Base-by-base conservation (phyloP, 2,888 invertebrate genomes). In the Lordiphosa fenestrarum region DNA sequence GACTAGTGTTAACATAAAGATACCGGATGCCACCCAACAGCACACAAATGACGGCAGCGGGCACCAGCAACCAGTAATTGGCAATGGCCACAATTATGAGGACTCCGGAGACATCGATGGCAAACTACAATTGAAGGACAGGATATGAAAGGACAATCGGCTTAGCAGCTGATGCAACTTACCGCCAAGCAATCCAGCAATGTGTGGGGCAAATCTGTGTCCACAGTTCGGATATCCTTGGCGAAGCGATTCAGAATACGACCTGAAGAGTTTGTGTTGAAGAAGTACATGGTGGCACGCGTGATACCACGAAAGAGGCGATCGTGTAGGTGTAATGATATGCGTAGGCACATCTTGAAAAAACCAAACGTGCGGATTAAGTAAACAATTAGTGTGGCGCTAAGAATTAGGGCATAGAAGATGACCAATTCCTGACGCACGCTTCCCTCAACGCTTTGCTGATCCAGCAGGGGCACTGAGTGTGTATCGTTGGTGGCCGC, bases 291-390 rank as follows among this genome's bases (percentile, higher is more conserved):
- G 0, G 93, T 93, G 0, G 94, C 92, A 49, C 92, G 90, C 0
- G 94, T 92, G 0, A 96, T 92, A 0, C 93, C 92, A 48, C 93
- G 92, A 84, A 98, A 96, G 91, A 97, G 95, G 1, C 89, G 91
- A 81, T 95, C 93, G 86, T 98, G 97, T 0, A 97, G 90, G 2
- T 90, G 91, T 15, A 92, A 90, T 0, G 96, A 96, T 0, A 96
- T 94, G 21, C 91, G 91, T 85, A 96, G 93, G 73, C 95, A 95
- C 66, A 94, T 92, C 65, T 91, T 91, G 84, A 94, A 95, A 89
- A 94, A 95, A 0, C 92, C 90, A 41, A 92, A 92, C 1, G 93
- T 12, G 73, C 90, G 6, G 90, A 92, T 86, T 90, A 94, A 40
- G 92, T 90, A 87, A 90, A 93, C 48, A 91, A 88, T 48, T 21